These are phyloP conservation scores for Antheraea assamensis DNA, from an alignment of 2,888 invertebrate species.

Conservation along the genomic window DNA sequence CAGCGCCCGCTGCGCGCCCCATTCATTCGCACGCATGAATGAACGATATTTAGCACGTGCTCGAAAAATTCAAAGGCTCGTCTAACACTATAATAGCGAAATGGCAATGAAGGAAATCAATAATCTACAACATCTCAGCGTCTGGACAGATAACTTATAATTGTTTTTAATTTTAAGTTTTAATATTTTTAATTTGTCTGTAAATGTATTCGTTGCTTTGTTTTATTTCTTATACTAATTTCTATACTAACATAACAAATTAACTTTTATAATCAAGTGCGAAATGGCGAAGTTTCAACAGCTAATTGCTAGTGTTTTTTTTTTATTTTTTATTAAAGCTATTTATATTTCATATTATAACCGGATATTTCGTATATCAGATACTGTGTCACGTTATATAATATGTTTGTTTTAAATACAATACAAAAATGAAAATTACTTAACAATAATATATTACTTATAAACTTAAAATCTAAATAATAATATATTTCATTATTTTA, in stretches of 20 bases:
- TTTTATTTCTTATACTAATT: neutral
- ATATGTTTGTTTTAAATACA: neutral
- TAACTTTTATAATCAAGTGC: neutral
- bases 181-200: no score
- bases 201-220: constrained; percentile 11
- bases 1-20: constrained; percentile 55
- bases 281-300: neutral
- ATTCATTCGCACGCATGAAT: constrained; percentile 76
- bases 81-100: constrained; percentile 27
- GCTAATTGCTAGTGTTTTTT: neutral
- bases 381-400: neutral
- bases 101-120: constrained; percentile 31
- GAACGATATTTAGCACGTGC: constrained; percentile 66
- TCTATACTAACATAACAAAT: neutral
- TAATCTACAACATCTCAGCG: constrained; percentile 28
- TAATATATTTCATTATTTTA: no score
- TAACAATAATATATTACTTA: neutral
- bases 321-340: neutral
- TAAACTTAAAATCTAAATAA: no score
- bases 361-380: neutral
- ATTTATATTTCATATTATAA: neutral
- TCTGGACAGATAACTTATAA: constrained; percentile 26
- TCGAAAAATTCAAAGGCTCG: constrained; percentile 65
- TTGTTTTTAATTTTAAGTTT: no score
- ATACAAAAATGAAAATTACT: neutral